Conservation (phyloP, 2,113 vertebrate genomes). For the Pterocles gutturalis region DNA sequence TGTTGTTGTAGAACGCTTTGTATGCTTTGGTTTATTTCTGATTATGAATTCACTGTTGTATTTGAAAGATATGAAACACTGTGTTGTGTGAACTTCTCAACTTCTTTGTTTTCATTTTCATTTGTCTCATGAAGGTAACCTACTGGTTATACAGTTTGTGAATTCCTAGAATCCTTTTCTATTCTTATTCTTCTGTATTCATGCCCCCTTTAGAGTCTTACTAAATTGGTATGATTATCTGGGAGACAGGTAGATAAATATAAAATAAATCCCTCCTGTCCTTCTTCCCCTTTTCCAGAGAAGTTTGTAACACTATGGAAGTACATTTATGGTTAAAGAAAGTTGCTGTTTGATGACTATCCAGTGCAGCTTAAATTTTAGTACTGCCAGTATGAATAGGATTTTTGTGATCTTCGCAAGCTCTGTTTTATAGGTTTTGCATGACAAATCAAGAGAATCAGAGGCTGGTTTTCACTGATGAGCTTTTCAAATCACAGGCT, state of each 20-base stretch:
- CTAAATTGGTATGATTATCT: neutral
- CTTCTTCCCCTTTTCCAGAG: neutral
- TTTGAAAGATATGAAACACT: neutral
- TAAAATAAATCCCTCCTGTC: neutral
- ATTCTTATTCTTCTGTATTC: neutral
- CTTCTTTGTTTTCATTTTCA: neutral
- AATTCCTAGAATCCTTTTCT: neutral
- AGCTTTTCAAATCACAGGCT: constrained; percentile 3
- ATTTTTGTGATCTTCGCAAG: constrained; percentile 19
- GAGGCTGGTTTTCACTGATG: neutral
- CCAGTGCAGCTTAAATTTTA: neutral
- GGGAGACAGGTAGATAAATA: neutral
- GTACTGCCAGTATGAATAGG: neutral
- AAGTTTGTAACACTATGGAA: neutral
- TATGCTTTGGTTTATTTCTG: neutral
- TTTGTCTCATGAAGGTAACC: neutral
- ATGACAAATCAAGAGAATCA: constrained; percentile 10
- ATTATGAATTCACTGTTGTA: neutral
- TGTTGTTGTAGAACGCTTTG: fast-evolving
- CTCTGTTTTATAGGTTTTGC: neutral
- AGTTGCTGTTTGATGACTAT: neutral
- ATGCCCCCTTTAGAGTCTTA: neutral
- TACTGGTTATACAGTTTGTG: neutral
- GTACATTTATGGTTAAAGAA: neutral
- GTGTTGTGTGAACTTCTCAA: neutral